Evolutionary conservation across 92 coral and sea anemone genomes (phyloP), one percentile per base, ranked within the genome.

Genomic region (Porites divaricata): DNA sequence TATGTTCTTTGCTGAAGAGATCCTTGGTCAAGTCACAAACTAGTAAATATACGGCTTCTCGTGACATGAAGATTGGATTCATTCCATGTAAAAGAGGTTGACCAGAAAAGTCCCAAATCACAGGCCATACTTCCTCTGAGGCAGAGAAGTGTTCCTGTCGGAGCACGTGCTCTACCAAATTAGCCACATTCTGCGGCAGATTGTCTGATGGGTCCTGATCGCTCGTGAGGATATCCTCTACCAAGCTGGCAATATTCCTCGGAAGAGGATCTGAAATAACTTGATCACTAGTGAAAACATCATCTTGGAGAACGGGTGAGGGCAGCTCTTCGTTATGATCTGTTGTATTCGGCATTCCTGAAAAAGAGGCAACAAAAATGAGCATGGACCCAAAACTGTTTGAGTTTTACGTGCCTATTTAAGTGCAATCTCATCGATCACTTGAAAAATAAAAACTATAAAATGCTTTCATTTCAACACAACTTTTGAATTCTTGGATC

Each of bases 91-190:
- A 84, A 4, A 75, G 75, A 41, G 81, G 65, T 67, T 84, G 88
- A 45, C 88, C 88, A 24, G 88, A 66, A 52, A 84, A 84, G 67
- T 84, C 88, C 88, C 88, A 84, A 75, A 84, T 66, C 56, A 75
- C 88, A 9, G 88, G 88, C 81, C 82, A 84, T 5, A 84, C 80
- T 54, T 84, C 82, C 8, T 76, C 88, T 8, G 23, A 19, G 1
- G 54, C 58, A 64, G 28, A 48, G 1, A 72, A 19, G 45, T 41
- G 54, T 23, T 65, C 88, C 67, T 75, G 75, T 48, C 9, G 6
- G 15, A 84, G 88, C 19, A 84, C 65, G 45, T 82, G 66, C 52
- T 84, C 88, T 16, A 84, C 88, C 59, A 84, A 68, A 58, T 2
- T 67, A 22, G 35, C 41, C 45, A 84, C 21, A 35, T 53, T 69